A percentile compares a stretch with the other conserved stretches of the same genome.
Evolutionary conservation across 2,797 vertebrate genomes (phyloP).

Genomic region (Myiotriccus ornatus): DNA sequence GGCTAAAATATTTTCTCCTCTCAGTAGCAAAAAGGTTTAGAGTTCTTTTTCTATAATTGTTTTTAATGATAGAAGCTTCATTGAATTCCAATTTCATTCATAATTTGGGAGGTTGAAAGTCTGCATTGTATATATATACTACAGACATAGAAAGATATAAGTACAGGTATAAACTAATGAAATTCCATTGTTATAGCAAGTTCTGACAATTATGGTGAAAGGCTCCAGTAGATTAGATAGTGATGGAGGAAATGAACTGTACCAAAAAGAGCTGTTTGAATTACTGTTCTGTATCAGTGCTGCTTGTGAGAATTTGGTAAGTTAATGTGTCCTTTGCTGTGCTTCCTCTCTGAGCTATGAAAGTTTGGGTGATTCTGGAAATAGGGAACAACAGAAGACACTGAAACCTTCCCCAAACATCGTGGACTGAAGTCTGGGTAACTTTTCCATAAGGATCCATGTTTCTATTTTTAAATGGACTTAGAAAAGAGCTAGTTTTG

Average conservation of each 20-base stretch:
- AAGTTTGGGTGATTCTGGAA: background rate
- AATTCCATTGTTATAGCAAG: background rate
- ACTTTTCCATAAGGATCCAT: background rate
- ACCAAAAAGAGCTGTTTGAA: background rate
- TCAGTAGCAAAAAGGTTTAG: background rate
- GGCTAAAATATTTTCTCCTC: background rate
- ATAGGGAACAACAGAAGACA: background rate
- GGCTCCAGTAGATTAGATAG: background rate
- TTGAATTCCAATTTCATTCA: background rate
- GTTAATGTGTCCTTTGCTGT: background rate
- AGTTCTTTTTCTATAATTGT: background rate
- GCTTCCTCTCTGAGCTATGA: background rate
- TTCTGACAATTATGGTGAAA: background rate
- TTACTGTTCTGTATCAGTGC: background rate
- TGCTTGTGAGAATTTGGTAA: background rate
- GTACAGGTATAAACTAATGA: background rate
- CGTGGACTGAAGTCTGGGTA: background rate
- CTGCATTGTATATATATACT: background rate
- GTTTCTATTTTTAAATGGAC: background rate
- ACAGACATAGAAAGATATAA: background rate
- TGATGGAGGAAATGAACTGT: background rate
- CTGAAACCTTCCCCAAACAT: background rate
- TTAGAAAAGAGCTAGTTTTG: background rate
- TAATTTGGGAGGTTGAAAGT: background rate
- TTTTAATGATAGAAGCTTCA: background rate